phyloP scores from a whole-genome alignment of 2,797 vertebrate species.

The Enteromius fasciolatus region DNA sequence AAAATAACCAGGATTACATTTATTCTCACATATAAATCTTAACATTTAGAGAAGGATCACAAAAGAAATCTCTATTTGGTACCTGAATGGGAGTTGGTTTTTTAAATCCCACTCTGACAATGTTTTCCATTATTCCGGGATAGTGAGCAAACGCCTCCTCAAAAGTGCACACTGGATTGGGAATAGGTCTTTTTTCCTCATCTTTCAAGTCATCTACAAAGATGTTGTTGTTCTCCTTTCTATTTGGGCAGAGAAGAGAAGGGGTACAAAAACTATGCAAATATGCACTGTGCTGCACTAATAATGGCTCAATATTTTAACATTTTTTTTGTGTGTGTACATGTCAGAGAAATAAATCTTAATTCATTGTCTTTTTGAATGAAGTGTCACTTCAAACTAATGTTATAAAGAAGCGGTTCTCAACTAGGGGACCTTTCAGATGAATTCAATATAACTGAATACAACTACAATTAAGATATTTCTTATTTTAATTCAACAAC shows the following conservation, averaged over 20 bases:
- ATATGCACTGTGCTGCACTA: background rate
- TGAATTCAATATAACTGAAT: background rate
- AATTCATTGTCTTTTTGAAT: background rate
- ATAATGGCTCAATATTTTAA: background rate
- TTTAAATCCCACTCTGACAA: slow-evolving; percentile 84
- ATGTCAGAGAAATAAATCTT: background rate
- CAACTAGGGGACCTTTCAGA: background rate
- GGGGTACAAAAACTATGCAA: background rate
- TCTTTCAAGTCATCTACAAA: slow-evolving; percentile 91
- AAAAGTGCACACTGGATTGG: slow-evolving; percentile 87
- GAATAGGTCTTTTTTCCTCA: slow-evolving; percentile 82
- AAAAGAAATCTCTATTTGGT: background rate
- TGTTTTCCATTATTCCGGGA: slow-evolving; percentile 90
- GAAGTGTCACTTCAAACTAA: background rate
- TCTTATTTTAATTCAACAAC: background rate
- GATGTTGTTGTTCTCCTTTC: slow-evolving; percentile 91
- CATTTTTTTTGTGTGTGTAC: background rate
- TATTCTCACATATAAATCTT: background rate
- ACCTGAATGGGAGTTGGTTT: slow-evolving; percentile 97
- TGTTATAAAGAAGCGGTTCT: background rate
- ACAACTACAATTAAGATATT: background rate
- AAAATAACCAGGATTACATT: slow-evolving; percentile 2
- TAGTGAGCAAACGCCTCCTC: slow-evolving; percentile 86
- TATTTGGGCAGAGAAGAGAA: slow-evolving; percentile 63
- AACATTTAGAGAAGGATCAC: background rate